A percentile compares a stretch with the other conserved stretches of the same genome.
These are phyloP conservation scores for Thera obeliscata DNA, from an alignment of 2,888 invertebrate genomes.

Conservation along the genomic window DNA sequence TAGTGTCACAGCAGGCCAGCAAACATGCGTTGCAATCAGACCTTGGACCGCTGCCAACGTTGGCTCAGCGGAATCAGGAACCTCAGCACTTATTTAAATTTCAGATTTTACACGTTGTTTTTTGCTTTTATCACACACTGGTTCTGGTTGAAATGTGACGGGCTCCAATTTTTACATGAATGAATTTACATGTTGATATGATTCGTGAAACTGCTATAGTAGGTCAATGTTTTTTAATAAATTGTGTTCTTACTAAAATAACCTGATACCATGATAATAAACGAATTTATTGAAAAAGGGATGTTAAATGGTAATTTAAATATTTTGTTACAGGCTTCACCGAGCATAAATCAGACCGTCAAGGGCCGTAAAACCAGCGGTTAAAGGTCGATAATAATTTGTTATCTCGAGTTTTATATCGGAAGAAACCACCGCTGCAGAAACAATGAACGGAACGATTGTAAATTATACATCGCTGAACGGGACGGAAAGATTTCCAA, in stretches of 20 bases:
- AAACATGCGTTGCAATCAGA: slow-evolving; percentile 35
- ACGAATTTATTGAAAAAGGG: slow-evolving; percentile 43
- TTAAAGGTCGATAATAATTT: slow-evolving; percentile 59
- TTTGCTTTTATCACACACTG: slow-evolving; percentile 8
- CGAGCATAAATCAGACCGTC: slow-evolving; percentile 59
- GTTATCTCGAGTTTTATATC: slow-evolving; percentile 56
- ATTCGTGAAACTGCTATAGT: not conserved
- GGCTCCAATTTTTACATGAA: not conserved
- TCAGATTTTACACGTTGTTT: slow-evolving; percentile 17
- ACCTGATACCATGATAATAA: slow-evolving; percentile 23
- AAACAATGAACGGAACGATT: slow-evolving; percentile 67
- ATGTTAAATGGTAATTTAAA: slow-evolving; percentile 56
- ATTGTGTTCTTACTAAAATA: not conserved
- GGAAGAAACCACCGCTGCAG: slow-evolving; percentile 48
- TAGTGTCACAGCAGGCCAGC: slow-evolving; percentile 12
- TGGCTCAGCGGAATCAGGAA: slow-evolving; percentile 24
- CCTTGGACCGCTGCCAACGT: slow-evolving; percentile 36
- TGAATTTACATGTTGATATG: slow-evolving; percentile 1
- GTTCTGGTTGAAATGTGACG: slow-evolving; percentile 11
- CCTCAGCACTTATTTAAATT: slow-evolving; percentile 27
- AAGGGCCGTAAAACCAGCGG: slow-evolving; percentile 64
- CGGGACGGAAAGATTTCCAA: slow-evolving; percentile 55
- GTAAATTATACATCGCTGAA: slow-evolving; percentile 57
- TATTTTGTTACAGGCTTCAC: slow-evolving; percentile 74
- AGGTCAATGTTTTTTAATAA: too few relatives aligned